Conservation (phyloP, 2,888 invertebrate genomes). For the Aphrophora alni region DNA sequence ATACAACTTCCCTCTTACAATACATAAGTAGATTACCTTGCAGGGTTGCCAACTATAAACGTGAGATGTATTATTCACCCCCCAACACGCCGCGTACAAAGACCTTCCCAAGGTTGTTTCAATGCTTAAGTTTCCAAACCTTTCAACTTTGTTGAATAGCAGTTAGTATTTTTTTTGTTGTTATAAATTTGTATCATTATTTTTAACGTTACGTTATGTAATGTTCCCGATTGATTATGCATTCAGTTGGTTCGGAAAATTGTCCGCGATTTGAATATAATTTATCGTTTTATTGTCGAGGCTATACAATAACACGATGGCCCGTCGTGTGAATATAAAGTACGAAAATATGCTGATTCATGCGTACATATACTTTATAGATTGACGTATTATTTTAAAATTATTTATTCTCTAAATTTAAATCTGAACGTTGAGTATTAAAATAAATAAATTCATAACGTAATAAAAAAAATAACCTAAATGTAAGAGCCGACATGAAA, state of each 20-base stretch:
- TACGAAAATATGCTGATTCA: too few relatives aligned
- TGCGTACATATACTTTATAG: too few relatives aligned
- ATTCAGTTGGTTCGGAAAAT: neutral
- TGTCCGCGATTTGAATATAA: neutral
- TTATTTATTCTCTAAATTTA: too few relatives aligned
- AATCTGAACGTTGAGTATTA: too few relatives aligned
- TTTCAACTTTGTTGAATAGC: neutral
- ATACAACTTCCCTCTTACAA: neutral
- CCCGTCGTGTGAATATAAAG: neutral
- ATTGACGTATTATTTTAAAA: too few relatives aligned
- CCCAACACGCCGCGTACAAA: neutral
- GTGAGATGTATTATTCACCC: slow-evolving; percentile 2
- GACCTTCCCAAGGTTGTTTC: neutral
- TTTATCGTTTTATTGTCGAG: neutral
- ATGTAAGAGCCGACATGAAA: too few relatives aligned
- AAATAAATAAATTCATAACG: too few relatives aligned
- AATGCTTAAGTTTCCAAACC: neutral
- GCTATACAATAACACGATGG: neutral
- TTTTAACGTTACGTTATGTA: neutral
- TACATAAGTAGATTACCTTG: neutral
- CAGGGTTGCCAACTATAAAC: slow-evolving; percentile 1
- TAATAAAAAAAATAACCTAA: too few relatives aligned
- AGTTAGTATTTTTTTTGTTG: neutral
- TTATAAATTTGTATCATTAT: neutral
- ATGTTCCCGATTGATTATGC: neutral